A percentile compares a stretch with the other conserved stretches of the same genome.
These are phyloP conservation scores for Coptodon bakossiorum DNA, from an alignment of 2,113 vertebrate genomes.

Conservation along the genomic window DNA sequence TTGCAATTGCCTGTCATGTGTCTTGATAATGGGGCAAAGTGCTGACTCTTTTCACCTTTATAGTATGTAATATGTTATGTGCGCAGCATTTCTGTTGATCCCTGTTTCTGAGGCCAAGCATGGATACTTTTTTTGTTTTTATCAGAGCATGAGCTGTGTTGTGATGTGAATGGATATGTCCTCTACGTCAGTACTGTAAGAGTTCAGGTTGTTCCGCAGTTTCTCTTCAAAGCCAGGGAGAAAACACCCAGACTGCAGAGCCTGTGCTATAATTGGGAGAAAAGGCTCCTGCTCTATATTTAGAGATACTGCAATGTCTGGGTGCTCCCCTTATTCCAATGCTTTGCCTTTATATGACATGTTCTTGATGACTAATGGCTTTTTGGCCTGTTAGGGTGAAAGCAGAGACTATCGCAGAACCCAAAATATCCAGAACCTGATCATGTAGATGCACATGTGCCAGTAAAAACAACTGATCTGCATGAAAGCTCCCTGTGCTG, in stretches of 20 bases:
- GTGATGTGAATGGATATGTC: background rate
- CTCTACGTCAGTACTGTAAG: background rate
- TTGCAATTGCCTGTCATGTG: background rate
- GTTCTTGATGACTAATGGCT: constrained; percentile 5
- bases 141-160: background rate
- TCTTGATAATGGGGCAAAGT: background rate
- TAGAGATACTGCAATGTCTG: constrained; percentile 64
- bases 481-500: background rate
- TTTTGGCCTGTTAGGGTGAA: constrained; percentile 3
- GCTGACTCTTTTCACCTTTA: background rate
- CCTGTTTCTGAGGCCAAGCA: constrained; percentile 1
- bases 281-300: constrained; percentile 62
- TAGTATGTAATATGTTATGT: background rate
- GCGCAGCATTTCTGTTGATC: background rate
- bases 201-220: background rate
- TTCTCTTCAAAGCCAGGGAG: constrained; percentile 17
- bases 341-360: constrained; percentile 2
- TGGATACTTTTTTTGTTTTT: background rate
- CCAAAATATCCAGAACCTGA: constrained; percentile 4
- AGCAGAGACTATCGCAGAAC: background rate
- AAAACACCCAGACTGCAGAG: constrained; percentile 59
- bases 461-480: background rate
- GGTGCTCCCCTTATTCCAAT: constrained; percentile 45
- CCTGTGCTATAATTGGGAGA: constrained; percentile 47
- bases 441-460: background rate